Percentiles rank a stretch among this genome's conserved stretches.
phyloP scores from a whole-genome alignment of 2,888 invertebrate genomes.

The Fragum fragum region DNA sequence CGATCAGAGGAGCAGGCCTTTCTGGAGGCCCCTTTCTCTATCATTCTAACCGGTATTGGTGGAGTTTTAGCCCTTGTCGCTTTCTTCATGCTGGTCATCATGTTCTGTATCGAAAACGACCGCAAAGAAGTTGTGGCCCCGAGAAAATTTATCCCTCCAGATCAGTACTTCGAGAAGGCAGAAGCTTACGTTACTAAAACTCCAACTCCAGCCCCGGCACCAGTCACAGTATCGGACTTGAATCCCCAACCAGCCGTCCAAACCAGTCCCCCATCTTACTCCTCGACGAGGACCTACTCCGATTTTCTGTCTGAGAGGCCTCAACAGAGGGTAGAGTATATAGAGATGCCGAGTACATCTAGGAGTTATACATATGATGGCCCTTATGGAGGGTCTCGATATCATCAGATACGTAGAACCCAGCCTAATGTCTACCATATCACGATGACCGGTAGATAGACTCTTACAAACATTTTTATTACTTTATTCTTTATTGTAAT shows the following conservation, averaged over 20 bases:
- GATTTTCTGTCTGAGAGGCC: slow-evolving; percentile 3
- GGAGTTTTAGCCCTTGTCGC: slow-evolving; percentile 10
- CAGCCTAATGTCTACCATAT: slow-evolving; percentile 19
- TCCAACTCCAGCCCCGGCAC: neutral
- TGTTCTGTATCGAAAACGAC: slow-evolving; percentile 4
- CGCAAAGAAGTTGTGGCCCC: neutral
- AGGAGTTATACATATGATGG: neutral
- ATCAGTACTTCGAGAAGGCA: slow-evolving; percentile 6
- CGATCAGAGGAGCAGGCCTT: neutral
- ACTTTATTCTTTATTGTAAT: no score
- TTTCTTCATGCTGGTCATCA: slow-evolving; percentile 5
- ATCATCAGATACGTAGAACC: neutral
- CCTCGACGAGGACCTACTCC: neutral
- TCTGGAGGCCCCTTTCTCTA: neutral
- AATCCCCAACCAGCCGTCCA: slow-evolving; percentile 5
- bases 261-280: neutral
- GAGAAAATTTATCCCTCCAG: neutral
- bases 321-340: neutral
- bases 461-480: no score
- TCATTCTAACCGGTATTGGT: slow-evolving; percentile 14
- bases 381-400: neutral
- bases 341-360: slow-evolving; percentile 6
- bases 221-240: neutral
- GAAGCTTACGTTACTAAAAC: neutral
- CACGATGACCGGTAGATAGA: neutral